Evolutionary conservation across 37 sponge, comb jelly and placozoan genomes (phyloP).

Genomic region (Hormiphora californensis): DNA sequence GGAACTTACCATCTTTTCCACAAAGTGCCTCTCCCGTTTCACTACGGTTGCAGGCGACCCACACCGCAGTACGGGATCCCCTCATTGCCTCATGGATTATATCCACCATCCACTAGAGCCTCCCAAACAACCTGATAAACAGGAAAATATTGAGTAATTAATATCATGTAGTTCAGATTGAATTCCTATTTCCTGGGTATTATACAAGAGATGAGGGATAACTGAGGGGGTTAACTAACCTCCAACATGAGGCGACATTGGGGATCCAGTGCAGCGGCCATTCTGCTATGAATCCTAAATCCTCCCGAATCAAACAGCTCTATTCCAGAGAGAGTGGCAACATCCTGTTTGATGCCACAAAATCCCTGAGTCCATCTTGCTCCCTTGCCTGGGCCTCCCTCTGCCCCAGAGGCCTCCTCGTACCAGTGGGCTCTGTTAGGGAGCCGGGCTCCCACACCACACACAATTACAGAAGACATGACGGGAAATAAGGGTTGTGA

Average conservation of each 20-base stretch:
- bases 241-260: constrained; percentile 24
- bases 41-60: constrained; percentile 15
- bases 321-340: neutral
- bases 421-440: neutral
- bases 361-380: constrained; percentile 1
- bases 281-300: constrained; percentile 3
- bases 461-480: neutral
- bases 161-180: neutral
- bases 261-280: constrained; percentile 24
- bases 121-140: constrained; percentile 2
- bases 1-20: neutral
- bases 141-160: neutral
- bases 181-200: too few relatives aligned
- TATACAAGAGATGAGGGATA: too few relatives aligned
- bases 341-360: neutral
- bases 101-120: constrained; percentile 14
- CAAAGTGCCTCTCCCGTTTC: constrained; percentile 31
- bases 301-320: constrained; percentile 11
- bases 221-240: neutral
- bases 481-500: too few relatives aligned
- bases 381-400: too few relatives aligned
- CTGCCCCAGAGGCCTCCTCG: neutral
- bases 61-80: neutral
- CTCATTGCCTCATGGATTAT: neutral
- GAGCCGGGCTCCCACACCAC: neutral